phyloP scores from a whole-genome alignment of 2,113 vertebrate species.

The Cyprinodon brontotheroides region DNA sequence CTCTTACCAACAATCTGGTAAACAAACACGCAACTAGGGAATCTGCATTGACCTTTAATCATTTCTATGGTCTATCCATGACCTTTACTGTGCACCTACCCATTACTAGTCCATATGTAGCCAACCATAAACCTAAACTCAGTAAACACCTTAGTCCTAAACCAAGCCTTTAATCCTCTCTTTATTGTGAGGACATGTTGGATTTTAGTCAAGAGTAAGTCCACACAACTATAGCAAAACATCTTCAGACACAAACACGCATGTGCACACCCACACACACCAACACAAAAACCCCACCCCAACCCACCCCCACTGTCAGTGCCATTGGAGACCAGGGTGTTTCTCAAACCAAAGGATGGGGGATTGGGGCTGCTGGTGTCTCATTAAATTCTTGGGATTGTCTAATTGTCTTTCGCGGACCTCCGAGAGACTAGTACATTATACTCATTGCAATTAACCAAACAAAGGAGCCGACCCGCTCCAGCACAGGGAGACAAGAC shows the following conservation, averaged over 20 bases:
- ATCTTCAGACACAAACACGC: too few relatives aligned
- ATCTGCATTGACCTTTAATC: slow-evolving; percentile 44
- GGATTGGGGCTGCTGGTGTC: slow-evolving; percentile 95
- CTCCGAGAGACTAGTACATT: slow-evolving; percentile 99
- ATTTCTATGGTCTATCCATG: too few relatives aligned
- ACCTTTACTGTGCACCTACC: slow-evolving; percentile 23
- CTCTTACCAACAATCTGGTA: slow-evolving; percentile 73
- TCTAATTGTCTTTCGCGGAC: slow-evolving; percentile 99
- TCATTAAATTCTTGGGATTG: slow-evolving; percentile 99
- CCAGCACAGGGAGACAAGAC: slow-evolving; percentile 86
- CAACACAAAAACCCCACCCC: background rate
- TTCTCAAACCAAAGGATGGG: slow-evolving; percentile 68
- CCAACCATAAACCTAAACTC: too few relatives aligned
- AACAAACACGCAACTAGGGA: slow-evolving; percentile 67
- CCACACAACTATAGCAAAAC: too few relatives aligned
- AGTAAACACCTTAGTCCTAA: too few relatives aligned
- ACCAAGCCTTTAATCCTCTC: too few relatives aligned
- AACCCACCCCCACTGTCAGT: slow-evolving; percentile 48
- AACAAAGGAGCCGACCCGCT: slow-evolving; percentile 99
- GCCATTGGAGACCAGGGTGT: slow-evolving; percentile 73
- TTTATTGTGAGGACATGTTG: too few relatives aligned
- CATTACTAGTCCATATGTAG: slow-evolving; percentile 21
- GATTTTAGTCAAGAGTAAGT: too few relatives aligned
- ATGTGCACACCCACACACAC: too few relatives aligned
- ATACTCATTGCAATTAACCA: slow-evolving; percentile 99